Evolutionary conservation across 2,888 invertebrate species (phyloP).

Genomic region (Conchocele bisecta): DNA sequence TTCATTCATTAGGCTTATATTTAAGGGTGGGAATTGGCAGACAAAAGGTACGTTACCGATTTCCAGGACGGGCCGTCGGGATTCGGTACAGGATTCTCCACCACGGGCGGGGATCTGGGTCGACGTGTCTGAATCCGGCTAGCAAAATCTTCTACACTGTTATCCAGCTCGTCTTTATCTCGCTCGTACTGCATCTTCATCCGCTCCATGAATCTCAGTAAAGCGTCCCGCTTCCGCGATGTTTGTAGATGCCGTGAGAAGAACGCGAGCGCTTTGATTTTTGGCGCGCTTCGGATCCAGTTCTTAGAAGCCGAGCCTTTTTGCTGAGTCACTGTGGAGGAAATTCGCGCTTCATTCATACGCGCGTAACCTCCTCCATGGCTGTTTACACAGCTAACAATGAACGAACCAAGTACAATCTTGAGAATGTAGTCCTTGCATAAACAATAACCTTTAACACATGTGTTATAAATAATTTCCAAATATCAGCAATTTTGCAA

Average conservation of each 20-base stretch:
- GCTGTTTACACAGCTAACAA: too few relatives aligned
- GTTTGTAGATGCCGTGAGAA: conserved; percentile 23
- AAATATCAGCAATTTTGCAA: too few relatives aligned
- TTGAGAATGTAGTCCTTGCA: too few relatives aligned
- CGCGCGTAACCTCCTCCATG: too few relatives aligned
- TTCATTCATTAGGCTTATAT: not conserved
- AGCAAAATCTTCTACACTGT: conserved; percentile 8
- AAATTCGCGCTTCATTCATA: too few relatives aligned
- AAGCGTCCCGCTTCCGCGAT: conserved; percentile 12
- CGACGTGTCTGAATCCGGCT: conserved; percentile 14
- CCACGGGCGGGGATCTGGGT: conserved; percentile 14
- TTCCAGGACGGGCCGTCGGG: conserved; percentile 23
- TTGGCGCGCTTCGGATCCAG: conserved; percentile 14
- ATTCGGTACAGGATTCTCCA: not conserved
- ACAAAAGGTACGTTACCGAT: conserved; percentile 3
- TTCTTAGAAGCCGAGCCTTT: too few relatives aligned
- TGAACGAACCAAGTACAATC: too few relatives aligned
- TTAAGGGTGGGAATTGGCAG: not conserved
- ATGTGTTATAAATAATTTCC: too few relatives aligned
- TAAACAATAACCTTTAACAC: too few relatives aligned
- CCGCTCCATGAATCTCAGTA: conserved; percentile 18
- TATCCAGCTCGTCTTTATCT: conserved; percentile 20
- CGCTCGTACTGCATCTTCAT: conserved; percentile 16
- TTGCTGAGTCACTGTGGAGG: too few relatives aligned
- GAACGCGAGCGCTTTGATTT: conserved; percentile 28